These are phyloP conservation scores for Troides helena DNA, from an alignment of 2,888 invertebrate genomes.

Conservation along the genomic window DNA sequence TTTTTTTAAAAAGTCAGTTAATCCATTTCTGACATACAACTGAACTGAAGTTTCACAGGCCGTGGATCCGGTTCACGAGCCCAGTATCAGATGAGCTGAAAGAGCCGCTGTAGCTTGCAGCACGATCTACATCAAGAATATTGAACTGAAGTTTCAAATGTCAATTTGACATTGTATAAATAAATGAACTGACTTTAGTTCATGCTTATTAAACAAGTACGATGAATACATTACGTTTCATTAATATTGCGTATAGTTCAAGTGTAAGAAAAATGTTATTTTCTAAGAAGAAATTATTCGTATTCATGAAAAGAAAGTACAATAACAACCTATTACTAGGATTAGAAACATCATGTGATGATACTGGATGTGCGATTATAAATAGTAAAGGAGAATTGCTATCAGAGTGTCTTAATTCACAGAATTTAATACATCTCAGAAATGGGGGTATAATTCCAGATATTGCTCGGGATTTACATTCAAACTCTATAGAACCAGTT, in stretches of 20 bases:
- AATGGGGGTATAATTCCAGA: constrained; percentile 96
- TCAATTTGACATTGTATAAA: neutral
- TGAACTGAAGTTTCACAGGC: neutral
- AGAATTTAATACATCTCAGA: constrained; percentile 86
- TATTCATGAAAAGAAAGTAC: constrained; percentile 17
- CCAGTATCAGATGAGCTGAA: too few relatives aligned
- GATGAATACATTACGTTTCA: constrained; percentile 7
- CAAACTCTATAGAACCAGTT: constrained; percentile 86
- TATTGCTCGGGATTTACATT: constrained; percentile 91
- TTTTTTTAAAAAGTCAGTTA: neutral
- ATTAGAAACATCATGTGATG: constrained; percentile 99
- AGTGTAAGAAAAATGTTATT: constrained; percentile 4
- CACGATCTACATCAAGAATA: too few relatives aligned
- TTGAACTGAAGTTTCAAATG: neutral
- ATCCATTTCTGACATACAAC: neutral
- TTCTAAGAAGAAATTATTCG: constrained; percentile 6
- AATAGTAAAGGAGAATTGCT: constrained; percentile 85
- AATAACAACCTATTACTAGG: constrained; percentile 82
- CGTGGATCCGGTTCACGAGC: too few relatives aligned
- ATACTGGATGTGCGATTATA: constrained; percentile 96
- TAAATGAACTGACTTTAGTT: neutral
- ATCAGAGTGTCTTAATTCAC: constrained; percentile 91
- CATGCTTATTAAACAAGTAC: constrained; percentile 8
- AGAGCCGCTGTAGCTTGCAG: too few relatives aligned
- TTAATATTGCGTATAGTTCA: constrained; percentile 8